Conservation (phyloP, 92 coral and sea anemone species). For the Porites lobata region DNA sequence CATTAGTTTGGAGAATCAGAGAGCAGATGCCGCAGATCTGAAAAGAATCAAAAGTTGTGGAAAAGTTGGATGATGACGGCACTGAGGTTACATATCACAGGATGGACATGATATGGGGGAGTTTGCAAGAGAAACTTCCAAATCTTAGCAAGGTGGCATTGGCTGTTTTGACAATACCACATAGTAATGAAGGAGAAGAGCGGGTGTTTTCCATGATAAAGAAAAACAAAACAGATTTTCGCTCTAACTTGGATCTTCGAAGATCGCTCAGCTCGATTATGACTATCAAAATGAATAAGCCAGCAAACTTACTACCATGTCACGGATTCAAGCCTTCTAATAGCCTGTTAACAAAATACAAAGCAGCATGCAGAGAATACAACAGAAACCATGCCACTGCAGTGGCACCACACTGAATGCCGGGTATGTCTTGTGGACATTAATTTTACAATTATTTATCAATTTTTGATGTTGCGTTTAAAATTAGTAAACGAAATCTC, state of each 20-base stretch:
- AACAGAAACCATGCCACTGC: too few species aligned
- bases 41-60: background rate
- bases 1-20: too few species aligned
- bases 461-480: too few species aligned
- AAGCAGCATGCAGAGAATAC: too few species aligned
- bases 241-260: constrained; percentile 23
- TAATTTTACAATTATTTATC: too few species aligned
- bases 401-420: too few species aligned
- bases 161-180: too few species aligned
- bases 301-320: constrained; percentile 53
- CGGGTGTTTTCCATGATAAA: constrained; percentile 40
- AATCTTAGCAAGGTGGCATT: constrained; percentile 38
- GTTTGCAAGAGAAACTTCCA: constrained; percentile 18
- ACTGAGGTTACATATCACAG: constrained; percentile 35
- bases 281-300: constrained; percentile 38
- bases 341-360: constrained; percentile 38
- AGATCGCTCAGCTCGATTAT: constrained; percentile 40
- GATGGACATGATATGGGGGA: constrained; percentile 52
- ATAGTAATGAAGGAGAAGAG: too few species aligned
- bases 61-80: background rate
- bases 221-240: constrained; percentile 44
- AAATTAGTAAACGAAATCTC: too few species aligned
- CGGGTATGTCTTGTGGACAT: too few species aligned
- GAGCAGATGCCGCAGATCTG: constrained; percentile 5
- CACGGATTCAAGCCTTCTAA: constrained; percentile 53